A percentile compares a stretch with the other conserved stretches of the same genome.
Conservation (phyloP, 1,140 invertebrate species). For the Trissolcus basalis region DNA sequence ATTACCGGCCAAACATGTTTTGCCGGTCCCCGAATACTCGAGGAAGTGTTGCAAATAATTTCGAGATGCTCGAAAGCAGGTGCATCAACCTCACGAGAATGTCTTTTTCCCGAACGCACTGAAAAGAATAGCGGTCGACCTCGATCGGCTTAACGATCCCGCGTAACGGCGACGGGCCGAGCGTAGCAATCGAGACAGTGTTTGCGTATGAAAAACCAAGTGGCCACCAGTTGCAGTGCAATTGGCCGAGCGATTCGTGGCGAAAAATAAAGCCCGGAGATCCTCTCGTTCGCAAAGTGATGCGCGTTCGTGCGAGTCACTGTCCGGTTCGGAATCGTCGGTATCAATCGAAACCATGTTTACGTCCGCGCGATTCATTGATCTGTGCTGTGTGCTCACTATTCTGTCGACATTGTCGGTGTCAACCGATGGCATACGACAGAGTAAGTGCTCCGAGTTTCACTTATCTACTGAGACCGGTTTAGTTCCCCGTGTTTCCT, state of each 20-base stretch:
- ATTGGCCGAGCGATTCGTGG: constrained; percentile 32
- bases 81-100: constrained; percentile 24
- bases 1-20: too few relatives aligned
- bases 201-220: constrained; percentile 45
- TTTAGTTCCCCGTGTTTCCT: constrained; percentile 17
- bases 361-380: constrained; percentile 9
- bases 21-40: background rate
- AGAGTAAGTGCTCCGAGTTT: constrained; percentile 39
- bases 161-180: constrained; percentile 39
- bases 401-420: constrained; percentile 31
- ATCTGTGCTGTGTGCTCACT: constrained; percentile 22
- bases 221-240: constrained; percentile 26
- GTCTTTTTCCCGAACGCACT: constrained; percentile 16
- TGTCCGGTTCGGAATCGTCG: constrained; percentile 13
- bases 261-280: constrained; percentile 21
- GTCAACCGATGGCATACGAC: constrained; percentile 35
- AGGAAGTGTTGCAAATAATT: background rate
- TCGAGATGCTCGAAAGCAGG: constrained; percentile 1
- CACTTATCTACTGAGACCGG: constrained; percentile 27
- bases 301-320: constrained; percentile 30
- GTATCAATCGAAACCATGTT: constrained; percentile 20
- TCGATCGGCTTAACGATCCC: constrained; percentile 50
- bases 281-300: constrained; percentile 15
- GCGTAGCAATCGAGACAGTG: constrained; percentile 34
- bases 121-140: constrained; percentile 50